phyloP scores from a whole-genome alignment of 2,113 vertebrate genomes.

The Excalfactoria chinensis region DNA sequence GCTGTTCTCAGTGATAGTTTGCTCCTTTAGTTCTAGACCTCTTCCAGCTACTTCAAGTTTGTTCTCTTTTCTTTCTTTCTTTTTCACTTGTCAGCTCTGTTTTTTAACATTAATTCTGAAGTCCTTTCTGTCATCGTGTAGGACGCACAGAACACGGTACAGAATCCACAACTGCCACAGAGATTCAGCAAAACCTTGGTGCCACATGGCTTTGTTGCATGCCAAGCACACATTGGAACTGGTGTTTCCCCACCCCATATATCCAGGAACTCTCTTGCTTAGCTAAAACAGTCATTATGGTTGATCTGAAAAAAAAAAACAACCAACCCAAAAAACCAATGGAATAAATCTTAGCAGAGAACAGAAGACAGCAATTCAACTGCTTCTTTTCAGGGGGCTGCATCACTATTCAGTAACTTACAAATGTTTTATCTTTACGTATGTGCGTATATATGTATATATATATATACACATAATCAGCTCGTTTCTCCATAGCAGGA shows the following conservation, averaged over 20 bases:
- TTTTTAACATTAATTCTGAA: neutral
- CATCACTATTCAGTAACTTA: neutral
- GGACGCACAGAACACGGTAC: neutral
- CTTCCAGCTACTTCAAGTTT: neutral
- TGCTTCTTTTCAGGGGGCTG: neutral
- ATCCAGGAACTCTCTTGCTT: neutral
- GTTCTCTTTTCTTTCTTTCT: neutral
- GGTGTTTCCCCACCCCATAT: neutral
- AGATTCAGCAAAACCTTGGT: neutral
- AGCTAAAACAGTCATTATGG: neutral
- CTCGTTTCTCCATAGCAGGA: neutral
- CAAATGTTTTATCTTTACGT: neutral
- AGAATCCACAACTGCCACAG: neutral
- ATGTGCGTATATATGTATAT: neutral
- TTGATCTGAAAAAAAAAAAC: neutral
- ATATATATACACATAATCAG: neutral
- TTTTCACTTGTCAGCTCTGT: neutral
- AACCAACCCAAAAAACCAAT: no score
- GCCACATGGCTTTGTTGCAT: fast-evolving
- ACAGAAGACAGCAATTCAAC: neutral
- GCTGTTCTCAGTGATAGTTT: neutral
- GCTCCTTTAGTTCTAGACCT: neutral
- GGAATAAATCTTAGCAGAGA: neutral
- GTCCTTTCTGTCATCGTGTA: neutral
- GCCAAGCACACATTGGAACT: neutral